Percentiles rank a stretch among this genome's conserved stretches.
Conservation (phyloP, 2,797 vertebrate genomes). For the Mormyrops attenuatus region DNA sequence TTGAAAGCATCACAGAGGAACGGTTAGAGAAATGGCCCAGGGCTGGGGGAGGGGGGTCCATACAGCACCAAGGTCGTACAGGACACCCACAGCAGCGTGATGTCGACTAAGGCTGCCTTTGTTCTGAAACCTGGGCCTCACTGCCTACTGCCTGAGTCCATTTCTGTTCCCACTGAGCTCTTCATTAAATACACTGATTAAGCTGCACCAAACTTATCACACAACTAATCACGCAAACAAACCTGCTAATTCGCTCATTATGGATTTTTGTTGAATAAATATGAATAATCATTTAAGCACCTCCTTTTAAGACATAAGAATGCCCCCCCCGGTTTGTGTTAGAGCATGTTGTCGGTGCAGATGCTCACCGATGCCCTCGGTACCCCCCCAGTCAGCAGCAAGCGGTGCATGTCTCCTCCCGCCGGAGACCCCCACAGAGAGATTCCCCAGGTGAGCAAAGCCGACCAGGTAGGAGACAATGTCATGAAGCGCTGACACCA, state of each 20-base stretch:
- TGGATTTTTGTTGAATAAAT: background rate
- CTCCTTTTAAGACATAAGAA: background rate
- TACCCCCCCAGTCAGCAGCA: constrained; percentile 55
- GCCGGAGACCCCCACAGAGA: constrained; percentile 31
- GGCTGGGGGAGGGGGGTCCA: background rate
- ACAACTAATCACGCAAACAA: background rate
- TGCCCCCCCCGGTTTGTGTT: background rate
- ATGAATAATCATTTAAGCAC: background rate
- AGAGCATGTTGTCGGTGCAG: background rate
- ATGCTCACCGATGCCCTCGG: constrained; percentile 53
- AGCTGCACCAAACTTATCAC: background rate
- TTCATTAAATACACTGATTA: background rate
- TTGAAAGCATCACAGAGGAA: constrained; percentile 28
- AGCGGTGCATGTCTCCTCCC: constrained; percentile 42
- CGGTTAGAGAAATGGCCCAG: background rate
- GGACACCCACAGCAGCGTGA: background rate
- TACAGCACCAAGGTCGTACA: background rate
- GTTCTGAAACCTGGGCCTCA: background rate
- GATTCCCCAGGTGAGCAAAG: constrained; percentile 63
- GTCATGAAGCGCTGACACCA: constrained; percentile 56
- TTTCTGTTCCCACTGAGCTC: background rate
- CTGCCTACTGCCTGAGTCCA: background rate
- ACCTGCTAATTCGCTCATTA: background rate
- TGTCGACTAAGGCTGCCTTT: background rate
- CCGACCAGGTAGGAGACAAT: constrained; percentile 60